A percentile compares a stretch with the other conserved stretches of the same genome.
Evolutionary conservation across 2,888 invertebrate species (phyloP).

Genomic region (Xestia c-nigrum): DNA sequence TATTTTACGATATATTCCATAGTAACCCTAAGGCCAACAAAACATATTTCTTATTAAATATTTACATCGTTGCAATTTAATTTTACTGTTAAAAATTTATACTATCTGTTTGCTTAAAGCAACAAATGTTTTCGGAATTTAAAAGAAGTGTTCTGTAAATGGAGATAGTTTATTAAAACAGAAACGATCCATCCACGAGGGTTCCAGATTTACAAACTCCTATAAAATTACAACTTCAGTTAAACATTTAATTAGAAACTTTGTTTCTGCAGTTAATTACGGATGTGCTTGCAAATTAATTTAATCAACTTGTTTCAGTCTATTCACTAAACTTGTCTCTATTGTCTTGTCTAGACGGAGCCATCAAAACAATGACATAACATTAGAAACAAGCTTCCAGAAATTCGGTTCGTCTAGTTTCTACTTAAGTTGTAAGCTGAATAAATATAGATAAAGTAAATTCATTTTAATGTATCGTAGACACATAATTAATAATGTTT

Average conservation of each 20-base stretch:
- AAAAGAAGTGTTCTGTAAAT: neutral
- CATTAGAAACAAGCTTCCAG: neutral
- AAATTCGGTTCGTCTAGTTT: neutral
- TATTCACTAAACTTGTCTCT: slow-evolving; percentile 11
- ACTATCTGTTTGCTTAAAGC: slow-evolving; percentile 17
- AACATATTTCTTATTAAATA: slow-evolving; percentile 21
- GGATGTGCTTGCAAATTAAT: slow-evolving; percentile 2
- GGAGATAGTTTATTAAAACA: slow-evolving; percentile 11
- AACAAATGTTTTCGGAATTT: slow-evolving; percentile 27
- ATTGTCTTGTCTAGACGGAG: slow-evolving; percentile 47
- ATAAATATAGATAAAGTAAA: slow-evolving; percentile 15
- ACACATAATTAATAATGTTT: neutral
- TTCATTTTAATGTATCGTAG: neutral
- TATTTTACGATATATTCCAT: slow-evolving; percentile 4
- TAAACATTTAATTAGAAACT: slow-evolving; percentile 16
- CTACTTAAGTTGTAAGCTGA: neutral
- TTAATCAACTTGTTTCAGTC: slow-evolving; percentile 4
- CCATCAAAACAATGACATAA: slow-evolving; percentile 8
- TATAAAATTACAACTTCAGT: neutral
- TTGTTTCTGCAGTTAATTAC: neutral
- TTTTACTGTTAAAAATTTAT: slow-evolving; percentile 26
- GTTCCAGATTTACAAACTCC: neutral
- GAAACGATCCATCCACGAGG: neutral
- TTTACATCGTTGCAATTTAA: slow-evolving; percentile 27
- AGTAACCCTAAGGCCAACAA: slow-evolving; percentile 19